A percentile compares a stretch with the other conserved stretches of the same genome.
Evolutionary conservation across 2,888 invertebrate species (phyloP).

Genomic region (Pyrrhosoma nymphula): DNA sequence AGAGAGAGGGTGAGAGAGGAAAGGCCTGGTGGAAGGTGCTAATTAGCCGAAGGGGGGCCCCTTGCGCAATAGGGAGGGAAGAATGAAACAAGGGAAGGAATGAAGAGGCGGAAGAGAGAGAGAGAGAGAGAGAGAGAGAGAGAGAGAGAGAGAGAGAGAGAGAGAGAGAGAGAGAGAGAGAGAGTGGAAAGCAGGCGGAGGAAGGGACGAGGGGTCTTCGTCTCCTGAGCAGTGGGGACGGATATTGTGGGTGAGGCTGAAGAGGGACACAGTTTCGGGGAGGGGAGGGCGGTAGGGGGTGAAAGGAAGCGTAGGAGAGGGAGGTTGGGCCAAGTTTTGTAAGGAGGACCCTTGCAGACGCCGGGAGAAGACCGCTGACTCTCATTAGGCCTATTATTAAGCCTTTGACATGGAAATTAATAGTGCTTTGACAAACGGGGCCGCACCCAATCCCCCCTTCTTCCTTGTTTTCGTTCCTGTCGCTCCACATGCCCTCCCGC

Average conservation of each 20-base stretch:
- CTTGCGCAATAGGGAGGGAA: not conserved
- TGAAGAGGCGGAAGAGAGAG: not conserved
- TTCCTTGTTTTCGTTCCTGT: conserved; percentile 37
- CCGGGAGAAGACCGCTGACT: conserved; percentile 57
- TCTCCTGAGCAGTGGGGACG: not conserved
- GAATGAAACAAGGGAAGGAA: not conserved
- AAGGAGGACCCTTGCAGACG: conserved; percentile 36
- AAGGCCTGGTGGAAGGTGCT: conserved; percentile 57
- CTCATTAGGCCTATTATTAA: conserved; percentile 69
- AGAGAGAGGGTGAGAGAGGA: not conserved
- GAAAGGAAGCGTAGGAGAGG: not conserved
- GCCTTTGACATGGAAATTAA: conserved; percentile 68
- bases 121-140: not conserved
- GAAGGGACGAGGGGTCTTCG: not conserved
- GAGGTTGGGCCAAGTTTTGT: not conserved
- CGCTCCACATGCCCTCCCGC: not conserved
- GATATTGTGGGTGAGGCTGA: not conserved
- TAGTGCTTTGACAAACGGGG: conserved; percentile 65
- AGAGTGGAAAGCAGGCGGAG: not conserved
- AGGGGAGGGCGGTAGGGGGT: not conserved
- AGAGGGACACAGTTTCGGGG: not conserved
- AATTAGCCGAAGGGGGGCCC: conserved; percentile 49
- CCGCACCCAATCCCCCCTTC: conserved; percentile 8
- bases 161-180: not conserved
- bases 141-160: not conserved